phyloP scores from a whole-genome alignment of 2,113 vertebrate genomes.

The Astatotilapia flaviijosephi region DNA sequence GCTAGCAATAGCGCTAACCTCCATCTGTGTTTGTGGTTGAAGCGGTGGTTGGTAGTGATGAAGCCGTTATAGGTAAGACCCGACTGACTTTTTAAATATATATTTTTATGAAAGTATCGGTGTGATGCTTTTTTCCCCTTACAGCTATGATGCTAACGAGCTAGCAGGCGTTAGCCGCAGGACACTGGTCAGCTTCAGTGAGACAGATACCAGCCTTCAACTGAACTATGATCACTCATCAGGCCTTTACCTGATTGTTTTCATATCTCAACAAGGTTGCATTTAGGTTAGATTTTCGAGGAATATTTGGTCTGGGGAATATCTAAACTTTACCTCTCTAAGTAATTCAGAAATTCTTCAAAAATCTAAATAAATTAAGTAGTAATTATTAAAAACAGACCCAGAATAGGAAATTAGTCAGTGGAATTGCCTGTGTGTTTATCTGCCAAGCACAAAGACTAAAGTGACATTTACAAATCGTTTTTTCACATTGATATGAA shows the following conservation, averaged over 20 bases:
- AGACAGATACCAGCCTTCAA: background rate
- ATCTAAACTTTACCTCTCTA: background rate
- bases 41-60: background rate
- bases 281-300: background rate
- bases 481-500: background rate
- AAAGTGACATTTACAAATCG: background rate
- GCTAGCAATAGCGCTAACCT: background rate
- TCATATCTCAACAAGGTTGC: background rate
- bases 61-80: background rate
- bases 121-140: background rate
- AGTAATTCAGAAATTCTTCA: background rate
- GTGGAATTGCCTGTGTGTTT: background rate
- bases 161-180: background rate
- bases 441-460: background rate
- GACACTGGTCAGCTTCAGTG: background rate
- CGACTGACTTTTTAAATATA: too few species aligned
- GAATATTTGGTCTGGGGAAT: background rate
- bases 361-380: background rate
- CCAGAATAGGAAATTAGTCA: accelerated
- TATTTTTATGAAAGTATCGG: background rate
- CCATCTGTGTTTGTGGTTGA: background rate
- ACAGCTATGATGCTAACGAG: background rate
- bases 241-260: background rate
- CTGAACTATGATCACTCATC: background rate
- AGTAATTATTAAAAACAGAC: background rate